Evolutionary conservation across 2,888 invertebrate genomes (phyloP).

Genomic region (Drosophila putrida): DNA sequence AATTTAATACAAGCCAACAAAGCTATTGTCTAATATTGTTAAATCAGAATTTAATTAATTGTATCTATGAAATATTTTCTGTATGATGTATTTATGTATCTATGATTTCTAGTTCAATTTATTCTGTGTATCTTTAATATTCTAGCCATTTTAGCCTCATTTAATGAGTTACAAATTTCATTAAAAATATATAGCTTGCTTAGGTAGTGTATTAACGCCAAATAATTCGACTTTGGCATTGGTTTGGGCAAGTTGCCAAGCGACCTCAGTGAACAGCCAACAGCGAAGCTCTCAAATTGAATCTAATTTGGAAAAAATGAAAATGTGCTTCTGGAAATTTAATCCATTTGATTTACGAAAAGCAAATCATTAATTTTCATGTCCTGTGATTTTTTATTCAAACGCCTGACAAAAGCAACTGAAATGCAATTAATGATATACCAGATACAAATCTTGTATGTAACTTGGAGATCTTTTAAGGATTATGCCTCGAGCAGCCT

Average conservation of each 20-base stretch:
- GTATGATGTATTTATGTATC: background rate
- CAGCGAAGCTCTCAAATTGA: slow-evolving; percentile 26
- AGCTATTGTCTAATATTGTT: background rate
- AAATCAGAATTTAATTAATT: background rate
- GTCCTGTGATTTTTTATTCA: slow-evolving; percentile 35
- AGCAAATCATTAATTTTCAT: slow-evolving; percentile 45
- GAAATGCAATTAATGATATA: slow-evolving; percentile 54
- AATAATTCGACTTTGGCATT: slow-evolving; percentile 3
- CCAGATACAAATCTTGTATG: background rate
- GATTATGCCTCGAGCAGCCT: slow-evolving; percentile 53
- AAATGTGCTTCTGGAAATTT: slow-evolving; percentile 23
- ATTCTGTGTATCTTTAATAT: background rate
- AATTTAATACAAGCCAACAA: background rate
- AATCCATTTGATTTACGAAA: slow-evolving; percentile 31
- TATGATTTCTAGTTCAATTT: background rate
- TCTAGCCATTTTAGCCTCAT: too few relatives aligned
- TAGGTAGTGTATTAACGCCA: slow-evolving; percentile 12
- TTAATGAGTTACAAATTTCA: background rate
- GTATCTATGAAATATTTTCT: background rate
- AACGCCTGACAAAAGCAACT: slow-evolving; percentile 43
- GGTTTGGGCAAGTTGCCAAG: slow-evolving; percentile 62
- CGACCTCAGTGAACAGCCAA: slow-evolving; percentile 53
- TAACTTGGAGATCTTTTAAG: slow-evolving; percentile 9
- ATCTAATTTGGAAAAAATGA: slow-evolving; percentile 30
- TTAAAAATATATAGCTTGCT: background rate